Evolutionary conservation across 2,888 invertebrate species (phyloP).

Genomic region (Drosophila austrosaltans): DNA sequence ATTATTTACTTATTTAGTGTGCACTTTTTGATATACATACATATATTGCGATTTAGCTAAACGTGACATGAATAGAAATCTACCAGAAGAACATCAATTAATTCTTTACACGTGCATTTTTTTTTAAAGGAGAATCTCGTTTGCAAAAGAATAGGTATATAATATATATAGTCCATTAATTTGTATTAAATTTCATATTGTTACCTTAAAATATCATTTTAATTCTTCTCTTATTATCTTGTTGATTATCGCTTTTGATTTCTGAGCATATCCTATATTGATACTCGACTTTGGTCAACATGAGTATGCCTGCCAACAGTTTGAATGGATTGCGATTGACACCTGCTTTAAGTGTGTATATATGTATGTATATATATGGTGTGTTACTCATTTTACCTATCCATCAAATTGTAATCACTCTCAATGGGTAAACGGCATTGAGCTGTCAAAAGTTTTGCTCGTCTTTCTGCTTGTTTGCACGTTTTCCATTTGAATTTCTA

Average conservation of each 20-base stretch:
- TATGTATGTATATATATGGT: neutral
- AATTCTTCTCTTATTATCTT: neutral
- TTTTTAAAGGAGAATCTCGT: too few species aligned
- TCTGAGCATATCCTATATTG: neutral
- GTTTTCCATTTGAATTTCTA: slow-evolving; percentile 14
- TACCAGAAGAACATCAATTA: neutral
- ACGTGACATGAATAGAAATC: slow-evolving; percentile 41
- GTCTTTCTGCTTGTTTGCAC: slow-evolving; percentile 1
- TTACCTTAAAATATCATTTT: too few species aligned
- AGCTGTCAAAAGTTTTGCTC: slow-evolving; percentile 35
- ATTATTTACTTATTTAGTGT: slow-evolving; percentile 21
- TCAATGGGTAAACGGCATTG: slow-evolving; percentile 31
- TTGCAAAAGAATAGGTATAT: too few species aligned
- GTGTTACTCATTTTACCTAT: slow-evolving; percentile 17
- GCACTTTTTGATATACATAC: slow-evolving; percentile 14
- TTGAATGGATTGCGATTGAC: neutral
- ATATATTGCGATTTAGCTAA: slow-evolving; percentile 28
- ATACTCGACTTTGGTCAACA: neutral
- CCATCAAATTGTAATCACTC: slow-evolving; percentile 13
- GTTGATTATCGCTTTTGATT: neutral
- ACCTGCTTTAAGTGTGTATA: slow-evolving; percentile 4
- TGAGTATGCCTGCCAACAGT: neutral
- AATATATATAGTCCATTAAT: too few species aligned
- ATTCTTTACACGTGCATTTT: neutral
- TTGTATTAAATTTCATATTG: too few species aligned